Evolutionary conservation across 2,888 invertebrate genomes (phyloP).

Genomic region (Eupeodes luniger): DNA sequence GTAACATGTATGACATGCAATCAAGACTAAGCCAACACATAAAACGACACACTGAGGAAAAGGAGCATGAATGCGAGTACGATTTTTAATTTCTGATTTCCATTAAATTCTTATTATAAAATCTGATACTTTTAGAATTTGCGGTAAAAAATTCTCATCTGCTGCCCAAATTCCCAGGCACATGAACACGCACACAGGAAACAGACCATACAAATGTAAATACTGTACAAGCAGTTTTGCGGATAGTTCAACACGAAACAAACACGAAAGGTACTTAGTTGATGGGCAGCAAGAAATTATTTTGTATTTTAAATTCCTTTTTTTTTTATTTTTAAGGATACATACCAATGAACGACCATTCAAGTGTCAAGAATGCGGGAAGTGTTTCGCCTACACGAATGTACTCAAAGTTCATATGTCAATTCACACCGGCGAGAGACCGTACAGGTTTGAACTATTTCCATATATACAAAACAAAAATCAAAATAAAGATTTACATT

Average conservation of each 20-base stretch:
- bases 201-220: slow-evolving; percentile 83
- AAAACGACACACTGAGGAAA: slow-evolving; percentile 82
- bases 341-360: slow-evolving; percentile 82
- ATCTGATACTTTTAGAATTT: slow-evolving; percentile 79
- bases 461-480: too few species aligned
- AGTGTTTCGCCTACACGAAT: slow-evolving; percentile 81
- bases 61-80: slow-evolving; percentile 83
- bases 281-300: background rate
- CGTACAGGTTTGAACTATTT: slow-evolving; percentile 77
- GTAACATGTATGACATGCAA: slow-evolving; percentile 83
- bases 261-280: slow-evolving; percentile 82
- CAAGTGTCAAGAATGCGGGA: slow-evolving; percentile 80
- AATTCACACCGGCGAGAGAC: slow-evolving; percentile 82
- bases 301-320: background rate
- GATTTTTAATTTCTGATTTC: slow-evolving; percentile 59
- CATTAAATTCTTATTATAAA: background rate
- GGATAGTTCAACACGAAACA: slow-evolving; percentile 83
- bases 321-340: slow-evolving; percentile 77
- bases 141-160: slow-evolving; percentile 82
- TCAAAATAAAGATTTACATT: background rate
- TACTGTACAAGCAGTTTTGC: slow-evolving; percentile 83
- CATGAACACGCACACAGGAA: slow-evolving; percentile 84
- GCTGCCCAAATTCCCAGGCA: slow-evolving; percentile 83
- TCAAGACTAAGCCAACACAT: slow-evolving; percentile 83
- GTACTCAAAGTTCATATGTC: slow-evolving; percentile 81